Base-by-base conservation (phyloP, 1,140 invertebrate species). In the Drosophila malerkotliana region DNA sequence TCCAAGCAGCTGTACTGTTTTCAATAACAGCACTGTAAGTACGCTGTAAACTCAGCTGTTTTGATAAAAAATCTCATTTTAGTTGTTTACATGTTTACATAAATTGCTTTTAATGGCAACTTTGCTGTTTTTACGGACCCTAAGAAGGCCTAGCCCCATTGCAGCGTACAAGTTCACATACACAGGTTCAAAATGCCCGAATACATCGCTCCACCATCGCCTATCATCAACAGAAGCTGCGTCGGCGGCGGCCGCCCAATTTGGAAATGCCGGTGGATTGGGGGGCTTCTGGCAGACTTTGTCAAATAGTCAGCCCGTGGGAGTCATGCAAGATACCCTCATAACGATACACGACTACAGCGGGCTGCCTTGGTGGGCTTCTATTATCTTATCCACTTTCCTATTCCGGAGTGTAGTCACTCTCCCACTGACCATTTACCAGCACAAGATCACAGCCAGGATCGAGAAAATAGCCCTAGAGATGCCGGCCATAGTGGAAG, bases 361-460 rank as follows among this genome's bases (percentile, higher is more conserved):
- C 5, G 96, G 96, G 4, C 88, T 97, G 18, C 95, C 96, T 44
- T 98, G 97, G 97, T 98, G 97, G 96, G 93, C 94, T 1, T 94
- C 95, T 12, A 96, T 98, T 61, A 82, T 96, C 3, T 63, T 96
- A 1, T 93, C 95, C 8, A 97, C 97, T 7, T 81, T 96, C 54
- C 57, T 95, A 6, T 85, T 96, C 41, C 93, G 96, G 81, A 91
- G 93, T 10, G 30, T 92, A 12, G 92, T 97, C 48, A 97, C 96
- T 14, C 82, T 98, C 18, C 97, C 97, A 2, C 79, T 98, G 37
- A 93, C 95, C 45, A 79, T 97, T 32, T 96, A 96, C 51, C 85
- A 91, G 92, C 93, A 95, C 79, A 94, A 94, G 67, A 95, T 96
- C 60, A 79, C 95, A 14, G 96, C 95, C 4, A 96, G 95, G 92